Base-by-base conservation (phyloP, 1,140 invertebrate genomes). In the Formica selysi region DNA sequence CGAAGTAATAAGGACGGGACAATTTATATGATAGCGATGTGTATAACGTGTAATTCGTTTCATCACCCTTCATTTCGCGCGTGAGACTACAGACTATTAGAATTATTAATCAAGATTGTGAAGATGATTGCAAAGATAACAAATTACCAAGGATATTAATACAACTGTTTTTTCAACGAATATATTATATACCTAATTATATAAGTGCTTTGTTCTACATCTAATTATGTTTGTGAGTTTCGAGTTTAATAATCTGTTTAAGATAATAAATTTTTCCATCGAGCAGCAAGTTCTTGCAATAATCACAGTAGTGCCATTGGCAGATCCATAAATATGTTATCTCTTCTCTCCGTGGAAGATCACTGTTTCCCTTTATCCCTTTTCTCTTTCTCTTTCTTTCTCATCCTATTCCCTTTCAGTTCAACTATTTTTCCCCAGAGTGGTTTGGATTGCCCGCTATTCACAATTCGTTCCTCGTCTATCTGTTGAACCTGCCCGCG, bases 251-350 rank as follows among this genome's bases (percentile, higher is more conserved):
- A 44, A 57, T 51, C n/a, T 29, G 68, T 41, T 29, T n/a, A 3
- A 61, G n/a, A 51, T 79, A 8, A 57, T 65, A 6, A 36, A 81
- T 83, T 73, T 44, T 57, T 44, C 32, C 48, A 13, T 48, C 64
- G 38, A 6, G 19, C 51, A 29, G 3, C 19, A 26, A 61, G 26
- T 41, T 38, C 32, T 61, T 36, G 13, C 29, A 16, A 57, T 85
- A 85, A 76, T 76, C 41, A 26, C 62, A 41, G 32, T n/a, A 44
- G 29, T 57, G 51, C 51, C 41, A 62, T 48, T 38, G 65, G 8
- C 13, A 38, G 41, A 51, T 41, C 13, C 8, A 88, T 87, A 91
- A 91, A 91, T 90, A 89, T 79, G 79, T 89, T 90, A 89, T 87
- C 86, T 91, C 89, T 51, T 19, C 16, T 51, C 48, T 19, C 87